Base-by-base conservation (phyloP, 2,113 vertebrate species). In the Coturnix japonica region DNA sequence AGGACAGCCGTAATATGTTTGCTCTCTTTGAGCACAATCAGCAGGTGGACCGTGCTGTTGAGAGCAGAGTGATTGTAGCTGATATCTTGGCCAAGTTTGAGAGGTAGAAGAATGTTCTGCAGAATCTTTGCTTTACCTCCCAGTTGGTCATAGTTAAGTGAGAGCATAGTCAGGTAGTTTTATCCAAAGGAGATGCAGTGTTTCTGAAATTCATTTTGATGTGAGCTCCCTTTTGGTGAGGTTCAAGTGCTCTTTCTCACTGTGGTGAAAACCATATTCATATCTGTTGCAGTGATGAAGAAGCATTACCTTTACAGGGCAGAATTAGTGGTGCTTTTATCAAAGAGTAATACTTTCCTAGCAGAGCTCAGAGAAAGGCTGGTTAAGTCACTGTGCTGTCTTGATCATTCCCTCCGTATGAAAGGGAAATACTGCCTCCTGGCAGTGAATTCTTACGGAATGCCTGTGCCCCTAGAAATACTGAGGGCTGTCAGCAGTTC, bases 21-120 rank as follows among this genome's bases (percentile, higher is more conserved):
- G 96, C 97, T 0, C 97, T 98, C 31, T 98, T 98, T 66, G 97
- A 98, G 71, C 97, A 96, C 4, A 97, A 97, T 9, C 95, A 97
- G 25, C 86, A 94, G 15, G 88, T 96, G 28, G 97, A 97, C 78
- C 94, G 94, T 43, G 97, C 97, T 25, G 96, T 98, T 53, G 97
- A 97, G 84, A 97, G 96, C 19, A 92, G 97, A 4, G 96, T 97
- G 67, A 97, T 97, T n/a, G 97, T 98, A 74, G 97, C 97, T n/a
- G 97, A 98, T 63, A 95, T 97, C 61, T 71, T 98, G 92, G 97
- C 97, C 70, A 97, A 97, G 86, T 97, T 97, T 85, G 97, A 98
- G 67, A 97, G 97, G 97, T 97, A 91, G 25, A 73, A 61, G 11
- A 60, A 60, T 13, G 20, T 84, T 86, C 49, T 21, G 5, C 63